Percentiles rank a stretch among this genome's conserved stretches.
Evolutionary conservation across 2,113 vertebrate species (phyloP).

Genomic region (Galbula dea): DNA sequence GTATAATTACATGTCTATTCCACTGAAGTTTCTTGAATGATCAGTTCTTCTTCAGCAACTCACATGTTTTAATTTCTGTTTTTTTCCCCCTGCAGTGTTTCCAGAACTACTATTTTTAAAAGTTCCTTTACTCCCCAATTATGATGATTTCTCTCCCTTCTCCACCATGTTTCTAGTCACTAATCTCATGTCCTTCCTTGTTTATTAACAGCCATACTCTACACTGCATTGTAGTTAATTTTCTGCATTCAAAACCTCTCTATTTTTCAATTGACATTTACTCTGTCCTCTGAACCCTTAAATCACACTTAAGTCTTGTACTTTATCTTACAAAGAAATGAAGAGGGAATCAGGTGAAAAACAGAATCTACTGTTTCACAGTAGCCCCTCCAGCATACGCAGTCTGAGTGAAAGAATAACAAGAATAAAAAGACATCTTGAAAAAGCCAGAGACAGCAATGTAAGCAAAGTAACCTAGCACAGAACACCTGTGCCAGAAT

Average conservation of each 20-base stretch:
- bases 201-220: neutral
- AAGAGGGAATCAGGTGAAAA: neutral
- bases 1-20: fast-evolving
- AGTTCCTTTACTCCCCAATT: too few relatives aligned
- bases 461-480: neutral
- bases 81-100: neutral
- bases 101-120: neutral
- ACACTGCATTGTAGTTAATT: neutral
- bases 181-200: neutral
- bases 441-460: neutral
- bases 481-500: neutral
- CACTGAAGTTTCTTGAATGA: neutral
- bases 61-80: neutral
- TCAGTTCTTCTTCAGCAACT: neutral
- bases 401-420: neutral
- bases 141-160: too few relatives aligned
- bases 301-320: neutral
- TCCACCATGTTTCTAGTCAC: neutral
- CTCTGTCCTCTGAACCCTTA: neutral
- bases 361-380: neutral
- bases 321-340: neutral
- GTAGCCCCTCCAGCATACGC: neutral
- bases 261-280: neutral
- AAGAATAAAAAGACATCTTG: neutral
- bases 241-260: neutral